Percentiles rank a stretch among this genome's conserved stretches.
Conservation (phyloP, 2,888 invertebrate genomes). For the Rhabditoides inermis region DNA sequence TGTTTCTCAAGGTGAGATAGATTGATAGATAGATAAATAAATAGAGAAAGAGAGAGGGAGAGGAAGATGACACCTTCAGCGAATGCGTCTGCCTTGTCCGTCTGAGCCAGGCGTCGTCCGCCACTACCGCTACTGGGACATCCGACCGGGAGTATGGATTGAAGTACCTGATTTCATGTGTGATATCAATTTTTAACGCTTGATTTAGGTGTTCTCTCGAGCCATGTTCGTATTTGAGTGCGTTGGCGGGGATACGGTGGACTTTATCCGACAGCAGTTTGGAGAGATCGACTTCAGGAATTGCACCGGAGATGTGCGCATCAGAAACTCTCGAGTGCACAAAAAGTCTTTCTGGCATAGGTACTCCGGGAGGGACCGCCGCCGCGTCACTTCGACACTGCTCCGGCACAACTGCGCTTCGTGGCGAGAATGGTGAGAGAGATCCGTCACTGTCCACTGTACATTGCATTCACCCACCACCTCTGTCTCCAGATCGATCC, state of each 20-base stretch:
- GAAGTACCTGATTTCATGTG: constrained; percentile 12
- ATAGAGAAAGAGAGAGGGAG: no score
- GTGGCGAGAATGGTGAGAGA: no score
- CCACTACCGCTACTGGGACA: constrained; percentile 30
- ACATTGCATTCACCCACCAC: no score
- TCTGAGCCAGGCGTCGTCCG: constrained; percentile 19
- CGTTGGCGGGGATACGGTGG: constrained; percentile 22
- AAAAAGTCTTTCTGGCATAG: no score
- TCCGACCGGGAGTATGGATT: constrained; percentile 33
- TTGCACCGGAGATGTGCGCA: constrained; percentile 17
- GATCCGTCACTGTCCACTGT: no score
- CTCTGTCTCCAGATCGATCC: constrained; percentile 25
- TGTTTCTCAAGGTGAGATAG: constrained; percentile 20
- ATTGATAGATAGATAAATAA: background rate
- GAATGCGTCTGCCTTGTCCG: no score
- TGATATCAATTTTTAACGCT: background rate
- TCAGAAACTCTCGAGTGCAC: background rate
- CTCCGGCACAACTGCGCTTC: no score
- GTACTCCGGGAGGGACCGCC: constrained; percentile 19
- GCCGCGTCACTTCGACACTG: constrained; percentile 10
- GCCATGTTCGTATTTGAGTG: constrained; percentile 29
- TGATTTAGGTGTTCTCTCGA: constrained; percentile 15
- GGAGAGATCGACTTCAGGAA: constrained; percentile 26
- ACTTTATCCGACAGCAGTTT: constrained; percentile 28
- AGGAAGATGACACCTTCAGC: no score